These are phyloP conservation scores for Ornithoptera priamus DNA, from an alignment of 2,888 invertebrate species.

Conservation along the genomic window DNA sequence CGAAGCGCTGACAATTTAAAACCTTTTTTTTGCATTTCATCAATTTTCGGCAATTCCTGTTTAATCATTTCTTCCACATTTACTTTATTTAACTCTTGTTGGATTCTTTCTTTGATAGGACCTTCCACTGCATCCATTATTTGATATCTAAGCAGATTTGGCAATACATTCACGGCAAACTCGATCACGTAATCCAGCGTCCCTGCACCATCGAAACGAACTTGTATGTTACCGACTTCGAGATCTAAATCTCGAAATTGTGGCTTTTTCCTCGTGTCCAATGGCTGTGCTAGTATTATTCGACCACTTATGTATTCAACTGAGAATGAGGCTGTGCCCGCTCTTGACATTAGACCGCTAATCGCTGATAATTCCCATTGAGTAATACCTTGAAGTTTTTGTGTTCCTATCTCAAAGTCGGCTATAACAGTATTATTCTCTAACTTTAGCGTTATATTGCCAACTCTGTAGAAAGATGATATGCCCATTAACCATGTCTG, in stretches of 20 bases:
- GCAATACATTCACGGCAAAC: constrained; percentile 88
- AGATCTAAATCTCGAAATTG: constrained; percentile 86
- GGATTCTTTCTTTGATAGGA: constrained; percentile 86
- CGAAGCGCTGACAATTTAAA: constrained; percentile 67
- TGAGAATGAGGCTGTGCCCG: constrained; percentile 87
- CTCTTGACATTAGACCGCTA: constrained; percentile 83
- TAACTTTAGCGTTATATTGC: constrained; percentile 86
- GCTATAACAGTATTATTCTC: constrained; percentile 85
- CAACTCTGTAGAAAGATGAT: constrained; percentile 90
- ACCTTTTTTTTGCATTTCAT: constrained; percentile 76
- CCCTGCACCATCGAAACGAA: constrained; percentile 91
- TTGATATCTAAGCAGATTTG: constrained; percentile 91
- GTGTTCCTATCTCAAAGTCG: constrained; percentile 88
- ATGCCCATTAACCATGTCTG: constrained; percentile 90
- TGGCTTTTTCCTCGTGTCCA: constrained; percentile 88
- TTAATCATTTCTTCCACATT: constrained; percentile 87
- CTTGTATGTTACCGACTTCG: constrained; percentile 91
- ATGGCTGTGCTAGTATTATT: constrained; percentile 85
- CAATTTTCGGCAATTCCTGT: constrained; percentile 84
- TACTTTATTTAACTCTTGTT: constrained; percentile 86
- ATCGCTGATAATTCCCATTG: constrained; percentile 88
- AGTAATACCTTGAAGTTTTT: constrained; percentile 86
- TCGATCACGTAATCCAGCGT: constrained; percentile 91
- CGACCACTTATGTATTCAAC: constrained; percentile 88
- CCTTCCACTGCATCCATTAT: constrained; percentile 92